Evolutionary conservation across 1,140 invertebrate species (phyloP).

Genomic region (Drosophila subpulchrella): DNA sequence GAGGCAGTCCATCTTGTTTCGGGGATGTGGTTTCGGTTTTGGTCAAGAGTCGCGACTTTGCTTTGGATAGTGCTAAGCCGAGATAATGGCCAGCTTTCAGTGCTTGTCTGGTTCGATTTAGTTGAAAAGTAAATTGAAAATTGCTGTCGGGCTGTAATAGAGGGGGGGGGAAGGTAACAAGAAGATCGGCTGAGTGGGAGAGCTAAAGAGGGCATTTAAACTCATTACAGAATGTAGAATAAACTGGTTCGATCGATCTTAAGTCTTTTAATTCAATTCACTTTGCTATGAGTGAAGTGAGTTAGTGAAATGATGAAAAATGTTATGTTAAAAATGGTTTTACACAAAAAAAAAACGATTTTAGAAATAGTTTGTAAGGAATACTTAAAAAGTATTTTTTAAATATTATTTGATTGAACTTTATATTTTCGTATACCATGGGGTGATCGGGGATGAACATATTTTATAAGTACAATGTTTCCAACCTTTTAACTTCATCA

Average conservation of each 20-base stretch:
- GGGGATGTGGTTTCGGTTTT: not conserved
- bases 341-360: too few species aligned
- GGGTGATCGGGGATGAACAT: not conserved
- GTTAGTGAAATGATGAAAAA: too few species aligned
- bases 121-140: slow-evolving; percentile 45
- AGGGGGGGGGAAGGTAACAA: not conserved
- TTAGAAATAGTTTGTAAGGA: too few species aligned
- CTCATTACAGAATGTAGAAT: slow-evolving; percentile 20
- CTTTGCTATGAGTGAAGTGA: not conserved
- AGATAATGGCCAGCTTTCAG: slow-evolving; percentile 43
- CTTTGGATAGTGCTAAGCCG: slow-evolving; percentile 32
- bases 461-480: slow-evolving; percentile 2
- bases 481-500: slow-evolving; percentile 1
- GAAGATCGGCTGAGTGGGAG: slow-evolving; percentile 20
- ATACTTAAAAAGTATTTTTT: too few species aligned
- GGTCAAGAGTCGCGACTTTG: slow-evolving; percentile 5
- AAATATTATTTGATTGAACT: too few species aligned
- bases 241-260: slow-evolving; percentile 14
- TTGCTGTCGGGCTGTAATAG: slow-evolving; percentile 11
- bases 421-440: not conserved
- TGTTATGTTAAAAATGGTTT: too few species aligned
- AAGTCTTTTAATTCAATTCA: slow-evolving; percentile 2
- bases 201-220: slow-evolving; percentile 9
- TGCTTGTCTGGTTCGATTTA: slow-evolving; percentile 37
- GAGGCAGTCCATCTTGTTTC: slow-evolving; percentile 67